phyloP scores from a whole-genome alignment of 2,888 invertebrate genomes.

The Euclidia mi region DNA sequence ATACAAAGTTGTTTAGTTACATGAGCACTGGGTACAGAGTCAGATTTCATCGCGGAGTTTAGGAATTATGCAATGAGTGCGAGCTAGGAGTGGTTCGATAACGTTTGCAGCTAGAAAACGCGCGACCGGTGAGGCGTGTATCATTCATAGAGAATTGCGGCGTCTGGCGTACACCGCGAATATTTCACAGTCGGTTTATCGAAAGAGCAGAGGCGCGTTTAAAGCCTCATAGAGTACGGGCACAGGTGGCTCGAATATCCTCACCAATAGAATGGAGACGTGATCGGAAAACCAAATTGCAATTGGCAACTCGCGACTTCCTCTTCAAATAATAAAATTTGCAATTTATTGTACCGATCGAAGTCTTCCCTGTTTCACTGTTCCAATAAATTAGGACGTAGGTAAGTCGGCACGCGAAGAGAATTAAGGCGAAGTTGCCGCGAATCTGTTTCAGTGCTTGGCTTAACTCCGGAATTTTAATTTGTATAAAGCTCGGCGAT shows the following conservation, averaged over 20 bases:
- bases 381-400: constrained; percentile 79
- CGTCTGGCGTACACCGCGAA: constrained; percentile 78
- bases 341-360: constrained; percentile 87
- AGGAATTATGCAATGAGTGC: too few relatives aligned
- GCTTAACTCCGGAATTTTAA: constrained; percentile 62
- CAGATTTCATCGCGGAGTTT: too few relatives aligned
- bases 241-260: constrained; percentile 88
- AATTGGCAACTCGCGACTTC: constrained; percentile 85
- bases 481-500: constrained; percentile 50
- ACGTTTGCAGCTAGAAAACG: constrained; percentile 58
- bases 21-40: too few relatives aligned
- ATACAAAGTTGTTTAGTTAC: too few relatives aligned
- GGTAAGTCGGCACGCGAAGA: constrained; percentile 67
- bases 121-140: constrained; percentile 78
- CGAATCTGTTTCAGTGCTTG: constrained; percentile 64
- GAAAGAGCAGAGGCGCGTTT: constrained; percentile 84
- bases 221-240: constrained; percentile 87
- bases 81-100: too few relatives aligned
- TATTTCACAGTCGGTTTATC: constrained; percentile 89
- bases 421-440: constrained; percentile 66
- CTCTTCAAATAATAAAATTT: constrained; percentile 89
- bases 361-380: constrained; percentile 72
- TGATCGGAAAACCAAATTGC: constrained; percentile 86
- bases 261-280: constrained; percentile 87
- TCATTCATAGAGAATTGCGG: constrained; percentile 87